A percentile compares a stretch with the other conserved stretches of the same genome.
Evolutionary conservation across 2,888 invertebrate genomes (phyloP).

Genomic region (Nasonia oneida): DNA sequence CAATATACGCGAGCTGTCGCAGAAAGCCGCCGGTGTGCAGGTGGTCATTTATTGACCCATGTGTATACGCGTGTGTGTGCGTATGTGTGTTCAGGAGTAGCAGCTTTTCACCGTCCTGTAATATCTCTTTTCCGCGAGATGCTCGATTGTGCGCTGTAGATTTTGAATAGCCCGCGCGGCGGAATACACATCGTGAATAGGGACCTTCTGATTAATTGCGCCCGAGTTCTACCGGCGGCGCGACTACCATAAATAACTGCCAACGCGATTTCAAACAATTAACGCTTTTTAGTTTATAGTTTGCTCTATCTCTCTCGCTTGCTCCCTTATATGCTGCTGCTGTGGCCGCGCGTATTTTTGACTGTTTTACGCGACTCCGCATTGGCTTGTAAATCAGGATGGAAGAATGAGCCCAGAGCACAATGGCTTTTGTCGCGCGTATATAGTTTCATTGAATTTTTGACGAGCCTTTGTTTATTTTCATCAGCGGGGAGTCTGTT

Average conservation of each 20-base stretch:
- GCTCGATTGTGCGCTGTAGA: conserved; percentile 37
- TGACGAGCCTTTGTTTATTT: conserved; percentile 32
- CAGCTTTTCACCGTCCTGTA: conserved; percentile 30
- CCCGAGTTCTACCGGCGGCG: neutral
- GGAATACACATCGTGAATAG: conserved; percentile 12
- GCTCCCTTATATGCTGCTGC: neutral
- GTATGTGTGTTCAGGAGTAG: neutral
- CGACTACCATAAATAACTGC: conserved; percentile 55
- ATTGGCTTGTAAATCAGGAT: conserved; percentile 42
- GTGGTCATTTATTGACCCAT: conserved; percentile 39
- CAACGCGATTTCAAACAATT: conserved; percentile 57
- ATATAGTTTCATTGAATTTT: conserved; percentile 28
- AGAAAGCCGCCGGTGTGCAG: neutral
- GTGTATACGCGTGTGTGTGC: neutral
- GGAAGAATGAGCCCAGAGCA: neutral
- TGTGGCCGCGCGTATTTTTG: neutral
- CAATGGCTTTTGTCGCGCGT: conserved; percentile 15
- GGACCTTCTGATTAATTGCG: conserved; percentile 49
- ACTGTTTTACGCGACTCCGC: neutral
- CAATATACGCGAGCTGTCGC: conserved; percentile 18
- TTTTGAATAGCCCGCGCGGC: conserved; percentile 19
- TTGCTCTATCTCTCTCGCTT: neutral
- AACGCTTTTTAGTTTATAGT: conserved; percentile 56
- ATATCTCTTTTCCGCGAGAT: conserved; percentile 48
- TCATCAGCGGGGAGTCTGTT: conserved; percentile 11